Conservation (phyloP, 2,888 invertebrate genomes). For the Pandemis corylana region DNA sequence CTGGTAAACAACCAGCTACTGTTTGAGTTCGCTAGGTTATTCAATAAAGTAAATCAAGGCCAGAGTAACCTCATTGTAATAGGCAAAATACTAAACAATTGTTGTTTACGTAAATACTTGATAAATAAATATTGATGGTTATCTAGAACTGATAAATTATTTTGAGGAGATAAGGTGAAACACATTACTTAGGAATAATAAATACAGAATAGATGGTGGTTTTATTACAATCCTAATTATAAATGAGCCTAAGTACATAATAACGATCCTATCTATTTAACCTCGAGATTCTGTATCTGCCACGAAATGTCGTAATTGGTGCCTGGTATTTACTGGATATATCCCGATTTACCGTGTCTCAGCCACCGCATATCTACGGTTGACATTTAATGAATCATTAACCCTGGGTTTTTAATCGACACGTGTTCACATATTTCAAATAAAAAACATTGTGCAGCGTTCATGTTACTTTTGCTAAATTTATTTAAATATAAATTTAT, state of each 20-base stretch:
- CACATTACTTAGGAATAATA: neutral
- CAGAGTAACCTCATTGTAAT: conserved; percentile 5
- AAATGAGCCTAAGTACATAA: neutral
- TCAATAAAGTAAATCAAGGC: conserved; percentile 12
- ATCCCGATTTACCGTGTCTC: neutral
- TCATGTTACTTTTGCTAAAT: neutral
- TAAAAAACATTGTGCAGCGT: neutral
- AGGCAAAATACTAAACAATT: neutral
- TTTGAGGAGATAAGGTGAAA: neutral
- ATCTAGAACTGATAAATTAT: neutral
- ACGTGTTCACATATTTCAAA: conserved; percentile 3
- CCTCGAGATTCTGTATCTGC: conserved; percentile 53
- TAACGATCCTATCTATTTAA: conserved; percentile 13
- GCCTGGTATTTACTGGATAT: conserved; percentile 46
- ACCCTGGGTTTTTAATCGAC: conserved; percentile 22
- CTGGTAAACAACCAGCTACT: neutral
- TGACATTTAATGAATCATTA: conserved; percentile 28
- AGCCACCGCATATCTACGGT: conserved; percentile 10
- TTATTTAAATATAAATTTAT: too few relatives aligned
- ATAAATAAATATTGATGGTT: conserved; percentile 1
- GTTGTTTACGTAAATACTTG: neutral
- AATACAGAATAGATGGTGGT: neutral
- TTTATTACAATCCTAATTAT: conserved; percentile 7
- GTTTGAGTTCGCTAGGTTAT: neutral
- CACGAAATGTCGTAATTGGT: conserved; percentile 40